Base-by-base conservation (phyloP, 2,888 invertebrate genomes). In the Stictocephala bisonia region DNA sequence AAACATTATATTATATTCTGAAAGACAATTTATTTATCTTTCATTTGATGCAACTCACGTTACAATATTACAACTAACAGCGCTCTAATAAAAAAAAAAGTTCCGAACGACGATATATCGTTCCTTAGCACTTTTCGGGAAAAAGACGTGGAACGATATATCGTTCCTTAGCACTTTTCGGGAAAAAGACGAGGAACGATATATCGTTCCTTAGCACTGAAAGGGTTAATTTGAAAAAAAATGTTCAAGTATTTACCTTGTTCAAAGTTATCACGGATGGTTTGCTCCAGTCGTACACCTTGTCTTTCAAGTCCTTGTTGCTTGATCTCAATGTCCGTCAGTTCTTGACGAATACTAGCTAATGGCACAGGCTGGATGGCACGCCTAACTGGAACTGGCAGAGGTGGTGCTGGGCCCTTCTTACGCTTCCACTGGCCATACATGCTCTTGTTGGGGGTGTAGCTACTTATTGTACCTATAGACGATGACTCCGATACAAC, bases 231-330 rank as follows among this genome's bases (percentile, higher is more conserved):
- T n/a, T n/a, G n/a, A n/a, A n/a, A n/a, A n/a, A n/a, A 56, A 41
- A 2, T 41, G 9, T 40, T n/a, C 60, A 41, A 15, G 4, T 44
- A 7, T 6, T 13, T n/a, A 83, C 84, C 83, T 75, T 83, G 82
- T 53, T 93, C 93, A 83, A 91, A 92, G 85, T 93, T 92, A 82
- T 91, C 91, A 79, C 96, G 89, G 78, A 97, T 97, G 84, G 93
- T 90, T 82, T 93, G 91, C 83, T 97, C 97, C 79, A 97, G 87
- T 78, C 91, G 88, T n/a, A 96, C 93, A 50, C 97, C 96, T 83
- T 96, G 94, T 74, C 92, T 90, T 83, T 97, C 97, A 66, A 97
- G 86, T 18, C 95, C 94, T 78, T 93, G 92, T 81, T 95, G 93
- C 82, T 96, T 94, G 60, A 93, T 89, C 83, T 96, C 96, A 77